A percentile compares a stretch with the other conserved stretches of the same genome.
Evolutionary conservation across 2,797 vertebrate genomes (phyloP).

Genomic region (Austrolebias charrua): DNA sequence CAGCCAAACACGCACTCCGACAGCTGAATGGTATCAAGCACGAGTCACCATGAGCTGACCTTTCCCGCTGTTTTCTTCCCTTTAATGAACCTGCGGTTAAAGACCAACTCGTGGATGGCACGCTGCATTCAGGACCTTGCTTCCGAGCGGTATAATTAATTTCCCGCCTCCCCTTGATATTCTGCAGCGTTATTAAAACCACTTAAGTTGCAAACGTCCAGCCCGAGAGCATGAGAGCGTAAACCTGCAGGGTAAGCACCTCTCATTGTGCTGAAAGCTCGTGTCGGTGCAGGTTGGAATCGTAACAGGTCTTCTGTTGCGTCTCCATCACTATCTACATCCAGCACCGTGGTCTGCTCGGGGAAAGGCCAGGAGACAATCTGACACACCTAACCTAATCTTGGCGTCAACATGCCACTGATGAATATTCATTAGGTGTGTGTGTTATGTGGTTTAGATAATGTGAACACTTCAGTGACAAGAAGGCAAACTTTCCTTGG

Average conservation of each 20-base stretch:
- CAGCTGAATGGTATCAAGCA: conserved; percentile 1
- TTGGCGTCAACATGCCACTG: conserved; percentile 43
- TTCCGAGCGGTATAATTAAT: background rate
- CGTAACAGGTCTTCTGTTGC: conserved; percentile 44
- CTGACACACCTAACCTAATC: conserved; percentile 63
- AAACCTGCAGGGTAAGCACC: conserved; percentile 44
- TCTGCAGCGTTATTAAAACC: conserved; percentile 56
- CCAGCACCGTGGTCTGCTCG: conserved; percentile 39
- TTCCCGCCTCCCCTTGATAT: conserved; percentile 34
- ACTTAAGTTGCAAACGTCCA: conserved; percentile 43
- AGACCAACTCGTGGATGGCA: background rate
- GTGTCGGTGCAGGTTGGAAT: conserved; percentile 55
- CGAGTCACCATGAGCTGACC: background rate
- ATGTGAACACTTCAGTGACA: conserved; percentile 25
- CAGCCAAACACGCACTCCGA: conserved; percentile 1
- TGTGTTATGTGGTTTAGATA: conserved; percentile 4
- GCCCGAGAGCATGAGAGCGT: conserved; percentile 9
- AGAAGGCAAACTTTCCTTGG: conserved; percentile 16
- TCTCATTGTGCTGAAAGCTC: conserved; percentile 57
- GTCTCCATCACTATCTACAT: conserved; percentile 57
- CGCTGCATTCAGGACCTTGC: background rate
- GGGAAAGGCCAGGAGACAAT: conserved; percentile 60
- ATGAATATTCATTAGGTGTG: conserved; percentile 64
- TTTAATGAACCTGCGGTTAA: conserved; percentile 24
- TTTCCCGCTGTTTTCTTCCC: conserved; percentile 8